Conservation (phyloP, 1,140 invertebrate genomes). For the Drosophila prosaltans region DNA sequence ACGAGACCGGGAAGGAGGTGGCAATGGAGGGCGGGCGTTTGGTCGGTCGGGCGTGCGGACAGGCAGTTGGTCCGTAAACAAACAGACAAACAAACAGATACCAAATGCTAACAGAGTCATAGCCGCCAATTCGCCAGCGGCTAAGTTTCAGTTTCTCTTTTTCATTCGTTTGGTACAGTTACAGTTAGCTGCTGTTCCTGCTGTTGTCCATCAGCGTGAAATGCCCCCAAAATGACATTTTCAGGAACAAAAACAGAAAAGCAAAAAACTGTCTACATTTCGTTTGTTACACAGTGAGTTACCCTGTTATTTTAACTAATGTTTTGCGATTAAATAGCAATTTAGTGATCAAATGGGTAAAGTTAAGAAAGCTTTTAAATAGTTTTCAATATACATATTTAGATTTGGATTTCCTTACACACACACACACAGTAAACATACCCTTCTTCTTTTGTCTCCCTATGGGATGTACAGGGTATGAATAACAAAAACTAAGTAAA, state of each 20-base stretch:
- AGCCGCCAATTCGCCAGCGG: conserved; percentile 46
- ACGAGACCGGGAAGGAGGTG: conserved; percentile 12
- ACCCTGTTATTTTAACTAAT: background rate
- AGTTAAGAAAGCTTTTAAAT: too few species aligned
- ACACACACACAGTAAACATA: too few species aligned
- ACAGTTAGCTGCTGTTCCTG: conserved; percentile 24
- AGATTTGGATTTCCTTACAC: too few species aligned
- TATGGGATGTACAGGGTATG: background rate
- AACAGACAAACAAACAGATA: conserved; percentile 48
- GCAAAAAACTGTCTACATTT: background rate
- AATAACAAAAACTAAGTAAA: conserved; percentile 50
- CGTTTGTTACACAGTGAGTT: background rate
- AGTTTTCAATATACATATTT: too few species aligned
- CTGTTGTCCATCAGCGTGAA: conserved; percentile 74
- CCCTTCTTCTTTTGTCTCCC: background rate
- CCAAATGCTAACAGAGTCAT: conserved; percentile 63
- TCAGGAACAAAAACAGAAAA: conserved; percentile 32
- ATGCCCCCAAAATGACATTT: conserved; percentile 72
- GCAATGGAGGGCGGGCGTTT: background rate
- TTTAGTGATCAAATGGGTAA: too few species aligned
- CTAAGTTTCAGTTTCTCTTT: conserved; percentile 35
- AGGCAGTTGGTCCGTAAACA: background rate
- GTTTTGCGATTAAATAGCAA: too few species aligned
- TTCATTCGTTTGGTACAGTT: conserved; percentile 4
- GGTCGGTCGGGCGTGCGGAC: too few species aligned